Conservation (phyloP, 2,888 invertebrate genomes). For the Tachystola acroxantha region DNA sequence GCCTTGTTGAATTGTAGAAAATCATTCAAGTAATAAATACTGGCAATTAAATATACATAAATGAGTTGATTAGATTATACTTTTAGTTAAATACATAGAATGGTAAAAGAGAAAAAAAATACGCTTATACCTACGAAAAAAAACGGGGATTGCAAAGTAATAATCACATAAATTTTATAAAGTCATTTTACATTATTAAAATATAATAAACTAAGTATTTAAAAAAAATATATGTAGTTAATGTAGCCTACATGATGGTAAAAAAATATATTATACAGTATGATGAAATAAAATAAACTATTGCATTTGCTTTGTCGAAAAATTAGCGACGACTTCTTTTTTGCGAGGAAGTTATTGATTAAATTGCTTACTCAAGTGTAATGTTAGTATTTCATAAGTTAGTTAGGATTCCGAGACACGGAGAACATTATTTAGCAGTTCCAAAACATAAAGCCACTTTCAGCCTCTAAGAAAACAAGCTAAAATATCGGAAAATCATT, state of each 20-base stretch:
- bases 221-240: neutral
- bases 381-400: slow-evolving; percentile 21
- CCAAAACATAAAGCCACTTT: slow-evolving; percentile 57
- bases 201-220: neutral
- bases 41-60: slow-evolving; percentile 16
- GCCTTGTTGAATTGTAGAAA: slow-evolving; percentile 23
- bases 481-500: slow-evolving; percentile 47
- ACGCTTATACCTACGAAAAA: too few relatives aligned
- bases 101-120: too few relatives aligned
- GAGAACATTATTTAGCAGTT: slow-evolving; percentile 32
- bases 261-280: neutral
- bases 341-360: slow-evolving; percentile 35
- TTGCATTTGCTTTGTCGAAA: slow-evolving; percentile 12
- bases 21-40: slow-evolving; percentile 36
- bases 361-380: slow-evolving; percentile 33
- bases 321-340: slow-evolving; percentile 20
- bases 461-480: slow-evolving; percentile 69
- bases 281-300: slow-evolving; percentile 3
- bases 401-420: slow-evolving; percentile 18
- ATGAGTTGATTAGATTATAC: too few relatives aligned
- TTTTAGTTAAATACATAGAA: too few relatives aligned
- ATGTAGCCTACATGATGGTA: too few relatives aligned
- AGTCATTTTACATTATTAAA: too few relatives aligned
- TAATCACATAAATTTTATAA: too few relatives aligned
- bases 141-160: too few relatives aligned